phyloP scores from a whole-genome alignment of 2,113 vertebrate species.

The Lepidothrix coronata region DNA sequence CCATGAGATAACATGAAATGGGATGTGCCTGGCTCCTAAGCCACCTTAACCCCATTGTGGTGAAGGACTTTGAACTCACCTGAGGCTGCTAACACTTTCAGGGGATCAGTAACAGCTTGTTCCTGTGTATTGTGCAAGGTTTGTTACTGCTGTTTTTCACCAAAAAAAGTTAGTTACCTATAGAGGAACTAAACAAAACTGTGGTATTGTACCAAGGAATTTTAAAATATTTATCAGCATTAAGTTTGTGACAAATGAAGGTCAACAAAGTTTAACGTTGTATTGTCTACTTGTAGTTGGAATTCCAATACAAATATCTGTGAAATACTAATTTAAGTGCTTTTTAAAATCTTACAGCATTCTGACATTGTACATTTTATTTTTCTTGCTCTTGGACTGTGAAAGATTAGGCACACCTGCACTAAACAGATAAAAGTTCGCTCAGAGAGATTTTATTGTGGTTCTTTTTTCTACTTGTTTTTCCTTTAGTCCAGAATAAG shows the following conservation, averaged over 20 bases:
- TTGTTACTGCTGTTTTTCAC: not conserved
- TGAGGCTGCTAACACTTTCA: not conserved
- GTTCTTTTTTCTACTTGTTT: not conserved
- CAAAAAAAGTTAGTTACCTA: not conserved
- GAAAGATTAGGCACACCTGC: conserved; percentile 26
- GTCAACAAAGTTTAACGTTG: not conserved
- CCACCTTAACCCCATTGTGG: not conserved
- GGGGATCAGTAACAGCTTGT: not conserved
- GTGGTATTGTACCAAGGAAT: not conserved
- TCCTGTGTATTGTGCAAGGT: not conserved
- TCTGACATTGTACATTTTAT: not conserved
- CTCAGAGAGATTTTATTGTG: not conserved
- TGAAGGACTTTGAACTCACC: not conserved
- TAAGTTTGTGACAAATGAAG: not conserved
- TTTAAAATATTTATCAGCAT: not conserved
- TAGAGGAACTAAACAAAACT: not conserved
- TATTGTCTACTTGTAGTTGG: not conserved
- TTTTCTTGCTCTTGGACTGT: not conserved
- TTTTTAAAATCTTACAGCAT: conserved; percentile 1
- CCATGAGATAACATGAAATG: not conserved
- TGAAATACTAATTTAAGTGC: not conserved
- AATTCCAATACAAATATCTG: conserved; percentile 13
- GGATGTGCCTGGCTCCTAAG: not conserved
- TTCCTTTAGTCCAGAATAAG: not conserved
- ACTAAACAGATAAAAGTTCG: not conserved